Conservation (phyloP, 2,888 invertebrate species). For the Blera fallax region DNA sequence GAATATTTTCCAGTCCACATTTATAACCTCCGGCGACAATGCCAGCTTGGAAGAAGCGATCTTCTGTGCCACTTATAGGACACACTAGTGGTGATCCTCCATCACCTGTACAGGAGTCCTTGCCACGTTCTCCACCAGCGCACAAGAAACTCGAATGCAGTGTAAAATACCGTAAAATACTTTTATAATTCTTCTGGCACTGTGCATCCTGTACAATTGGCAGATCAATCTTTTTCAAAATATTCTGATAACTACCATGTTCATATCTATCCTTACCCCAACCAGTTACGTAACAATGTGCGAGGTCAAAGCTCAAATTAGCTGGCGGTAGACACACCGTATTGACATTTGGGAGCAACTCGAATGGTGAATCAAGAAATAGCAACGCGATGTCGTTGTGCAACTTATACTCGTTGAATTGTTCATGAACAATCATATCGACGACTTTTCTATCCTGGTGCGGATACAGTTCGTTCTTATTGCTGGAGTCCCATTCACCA, state of each 20-base stretch:
- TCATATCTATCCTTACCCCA: conserved; percentile 80
- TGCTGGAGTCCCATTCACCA: conserved; percentile 91
- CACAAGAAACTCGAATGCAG: conserved; percentile 89
- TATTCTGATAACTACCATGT: conserved; percentile 83
- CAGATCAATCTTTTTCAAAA: conserved; percentile 87
- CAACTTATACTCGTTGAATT: conserved; percentile 85
- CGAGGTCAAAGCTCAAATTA: conserved; percentile 76
- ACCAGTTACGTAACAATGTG: conserved; percentile 78
- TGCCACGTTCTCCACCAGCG: conserved; percentile 89
- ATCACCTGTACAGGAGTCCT: conserved; percentile 90
- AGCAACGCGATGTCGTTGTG: conserved; percentile 89
- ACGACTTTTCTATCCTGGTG: conserved; percentile 86
- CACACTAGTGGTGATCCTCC: conserved; percentile 92
- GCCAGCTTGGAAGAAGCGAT: conserved; percentile 82
- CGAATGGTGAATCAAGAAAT: conserved; percentile 85
- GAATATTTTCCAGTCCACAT: conserved; percentile 86
- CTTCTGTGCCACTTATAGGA: conserved; percentile 82
- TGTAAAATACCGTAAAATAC: conserved; percentile 86
- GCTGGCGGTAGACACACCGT: conserved; percentile 85
- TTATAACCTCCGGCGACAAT: conserved; percentile 93
- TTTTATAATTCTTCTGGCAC: conserved; percentile 82
- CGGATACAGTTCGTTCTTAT: conserved; percentile 85
- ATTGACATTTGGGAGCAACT: conserved; percentile 86
- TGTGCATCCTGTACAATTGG: conserved; percentile 84
- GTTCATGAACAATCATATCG: conserved; percentile 77